Base-by-base conservation (phyloP, 2,888 invertebrate genomes). In the Daptonema setosum region DNA sequence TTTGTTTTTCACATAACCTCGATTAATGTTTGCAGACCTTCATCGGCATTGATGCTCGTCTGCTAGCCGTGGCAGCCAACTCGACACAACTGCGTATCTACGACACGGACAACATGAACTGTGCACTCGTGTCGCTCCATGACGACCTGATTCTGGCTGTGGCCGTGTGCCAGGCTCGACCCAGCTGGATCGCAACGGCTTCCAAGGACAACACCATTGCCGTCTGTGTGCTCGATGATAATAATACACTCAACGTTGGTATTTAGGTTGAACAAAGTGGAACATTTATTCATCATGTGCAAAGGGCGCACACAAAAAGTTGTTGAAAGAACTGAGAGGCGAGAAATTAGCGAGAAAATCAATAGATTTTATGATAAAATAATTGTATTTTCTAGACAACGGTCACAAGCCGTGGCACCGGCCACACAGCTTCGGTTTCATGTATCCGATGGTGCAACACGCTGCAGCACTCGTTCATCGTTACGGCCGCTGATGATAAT, bases 401-500 rank as follows among this genome's bases (percentile, higher is more conserved):
- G n/a, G n/a, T n/a, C n/a, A n/a, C n/a, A n/a, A n/a, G n/a, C n/a
- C 17, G 28, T 20, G 52, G 20, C 52, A 52, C 41, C 25, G 53
- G 53, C 2, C 53, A 53, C 41, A 53, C 53, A 2, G 20, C 2
- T 22, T 11, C 24, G 41, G 53, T 53, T 26, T 35, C 53, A 17
- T 22, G 24, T 2, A 2, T 53, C 14, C 14, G 24, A 3, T 52
- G 5, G 8, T 22, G 26, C 8, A 20, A 51, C 51, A 22, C 26
- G 26, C 3, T 41, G 14, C 11, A 8, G 14, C 14, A 24, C 29
- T 20, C 2, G 45, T 80, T 87, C 35, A 72, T 88, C 1, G 74
- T 84, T 17, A 86, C 88, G 3, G 80, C 85, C 20, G 90, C 91
- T 5, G 86, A 86, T 20, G 93, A 93, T 74, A 81, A 83, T 61